A percentile compares a stretch with the other conserved stretches of the same genome.
These are phyloP conservation scores for Cryptoprocta ferox DNA, from an alignment of 2,797 vertebrate genomes.

Conservation along the genomic window DNA sequence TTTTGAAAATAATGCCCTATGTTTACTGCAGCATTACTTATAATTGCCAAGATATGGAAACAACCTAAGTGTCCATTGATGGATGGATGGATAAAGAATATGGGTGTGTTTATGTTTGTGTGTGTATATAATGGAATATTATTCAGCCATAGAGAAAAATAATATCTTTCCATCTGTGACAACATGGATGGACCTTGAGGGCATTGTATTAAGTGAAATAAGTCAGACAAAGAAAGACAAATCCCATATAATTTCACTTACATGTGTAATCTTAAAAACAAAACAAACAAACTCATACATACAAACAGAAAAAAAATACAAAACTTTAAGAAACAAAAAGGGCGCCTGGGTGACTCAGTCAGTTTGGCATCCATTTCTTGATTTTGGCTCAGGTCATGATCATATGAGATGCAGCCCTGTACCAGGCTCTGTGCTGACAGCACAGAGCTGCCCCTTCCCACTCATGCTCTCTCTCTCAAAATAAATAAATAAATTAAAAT, in stretches of 20 bases:
- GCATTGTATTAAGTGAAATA: not conserved
- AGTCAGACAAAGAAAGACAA: not conserved
- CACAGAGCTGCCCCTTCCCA: no score
- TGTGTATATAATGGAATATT: not conserved
- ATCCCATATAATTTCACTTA: not conserved
- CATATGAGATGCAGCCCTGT: no score
- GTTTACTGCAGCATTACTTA: not conserved
- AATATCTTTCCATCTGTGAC: not conserved
- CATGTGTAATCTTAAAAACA: not conserved
- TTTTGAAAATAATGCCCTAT: not conserved
- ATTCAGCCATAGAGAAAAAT: not conserved
- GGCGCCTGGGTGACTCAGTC: no score
- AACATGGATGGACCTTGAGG: not conserved
- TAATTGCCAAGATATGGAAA: not conserved
- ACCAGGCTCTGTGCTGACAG: no score
- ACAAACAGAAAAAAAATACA: not conserved
- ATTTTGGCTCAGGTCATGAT: no score
- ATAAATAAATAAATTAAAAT: no score
- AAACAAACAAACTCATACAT: not conserved
- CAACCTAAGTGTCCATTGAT: not conserved
- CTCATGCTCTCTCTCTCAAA: no score
- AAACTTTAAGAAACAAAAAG: no score
- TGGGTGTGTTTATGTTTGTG: not conserved
- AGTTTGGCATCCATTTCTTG: no score
- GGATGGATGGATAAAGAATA: not conserved